Evolutionary conservation across 2,888 invertebrate species (phyloP).

Genomic region (Neoaliturus tenellus): DNA sequence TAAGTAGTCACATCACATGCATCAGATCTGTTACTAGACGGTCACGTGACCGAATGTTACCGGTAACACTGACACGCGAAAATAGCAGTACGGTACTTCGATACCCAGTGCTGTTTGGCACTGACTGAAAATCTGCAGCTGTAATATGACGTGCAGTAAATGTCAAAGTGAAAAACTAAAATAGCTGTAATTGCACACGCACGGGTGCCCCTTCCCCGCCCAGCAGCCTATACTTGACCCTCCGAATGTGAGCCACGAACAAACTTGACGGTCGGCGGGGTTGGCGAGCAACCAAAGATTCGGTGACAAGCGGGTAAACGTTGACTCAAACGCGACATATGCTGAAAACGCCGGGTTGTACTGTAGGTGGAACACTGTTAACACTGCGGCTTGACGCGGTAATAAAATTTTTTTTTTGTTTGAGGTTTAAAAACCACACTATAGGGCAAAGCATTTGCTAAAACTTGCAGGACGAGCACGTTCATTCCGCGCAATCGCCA

Average conservation of each 20-base stretch:
- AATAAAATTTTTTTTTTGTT: no score
- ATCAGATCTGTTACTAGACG: background rate
- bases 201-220: background rate
- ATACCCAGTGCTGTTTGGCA: background rate
- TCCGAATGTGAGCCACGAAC: background rate
- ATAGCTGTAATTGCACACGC: slow-evolving; percentile 11
- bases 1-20: background rate
- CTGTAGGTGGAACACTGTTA: background rate
- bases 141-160: background rate
- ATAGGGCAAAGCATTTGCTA: no score
- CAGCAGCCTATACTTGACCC: background rate
- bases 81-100: no score
- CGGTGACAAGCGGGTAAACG: background rate
- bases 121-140: background rate
- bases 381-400: no score
- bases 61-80: no score
- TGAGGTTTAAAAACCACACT: no score
- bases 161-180: background rate
- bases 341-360: no score
- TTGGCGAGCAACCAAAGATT: slow-evolving; percentile 17
- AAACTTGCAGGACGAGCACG: no score
- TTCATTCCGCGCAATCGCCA: no score
- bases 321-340: background rate
- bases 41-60: background rate
- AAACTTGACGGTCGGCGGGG: background rate